Evolutionary conservation across 2,113 vertebrate species (phyloP), one percentile per base, ranked within the genome.

Genomic region (Triplophysa siluroides): DNA sequence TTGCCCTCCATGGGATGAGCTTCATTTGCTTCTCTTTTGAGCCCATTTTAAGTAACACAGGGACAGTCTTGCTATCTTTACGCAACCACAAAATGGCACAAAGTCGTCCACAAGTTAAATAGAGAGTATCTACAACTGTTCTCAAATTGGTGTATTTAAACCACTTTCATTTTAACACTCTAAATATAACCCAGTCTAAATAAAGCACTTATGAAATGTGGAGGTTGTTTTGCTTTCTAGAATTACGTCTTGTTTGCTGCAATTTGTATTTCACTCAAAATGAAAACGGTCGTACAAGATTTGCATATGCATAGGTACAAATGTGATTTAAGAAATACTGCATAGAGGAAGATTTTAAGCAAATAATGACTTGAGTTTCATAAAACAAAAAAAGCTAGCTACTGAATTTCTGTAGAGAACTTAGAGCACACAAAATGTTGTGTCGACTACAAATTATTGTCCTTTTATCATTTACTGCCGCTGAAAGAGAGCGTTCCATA

Each of bases 31-130:
- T 26, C 41, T 56, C n/a, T 50, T 78, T 38, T 67, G 83, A 76
- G 62, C 80, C 29, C 47, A 64, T 65, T 7, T 79, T 79, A 19
- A 71, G 70, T n/a, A 71, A 52, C 63, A 19, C 41, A 71, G n/a
- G 50, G 24, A 63, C 70, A 45, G 29, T 60, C 69, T 68, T 56
- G 56, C 21, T 52, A 62, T 56, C 74, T 54, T 78, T 69, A 62
- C 43, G 6, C 38, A 45, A 23, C 18, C 52, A 21, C 54, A 21
- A 54, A 63, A 62, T 4, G 54, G 21, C 29, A 12, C 33, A 70
- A 45, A 78, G 58, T 56, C 75, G 6, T 38, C 26, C 47, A 58
- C 11, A 38, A 72, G 69, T 10, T 61, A 11, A 43, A 43, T 43
- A 3, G 19, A 23, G 21, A 43, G 10, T 18, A 18, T 29, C 9